Percentiles rank a stretch among this genome's conserved stretches.
These are phyloP conservation scores for Leptopilina clavipes DNA, from an alignment of 1,140 invertebrate species.

Conservation along the genomic window DNA sequence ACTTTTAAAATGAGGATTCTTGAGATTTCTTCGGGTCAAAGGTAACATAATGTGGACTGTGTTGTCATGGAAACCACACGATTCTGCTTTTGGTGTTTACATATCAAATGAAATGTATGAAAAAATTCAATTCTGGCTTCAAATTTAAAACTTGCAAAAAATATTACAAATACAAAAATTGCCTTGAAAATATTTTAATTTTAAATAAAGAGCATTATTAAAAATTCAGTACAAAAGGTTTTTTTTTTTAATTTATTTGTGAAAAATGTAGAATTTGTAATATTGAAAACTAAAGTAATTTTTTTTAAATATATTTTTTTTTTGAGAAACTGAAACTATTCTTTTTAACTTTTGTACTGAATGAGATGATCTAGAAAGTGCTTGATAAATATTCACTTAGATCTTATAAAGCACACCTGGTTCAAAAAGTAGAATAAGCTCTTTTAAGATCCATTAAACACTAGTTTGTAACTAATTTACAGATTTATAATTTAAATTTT, in stretches of 20 bases:
- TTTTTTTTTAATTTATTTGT: not conserved
- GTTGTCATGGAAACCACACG: slow-evolving; percentile 11
- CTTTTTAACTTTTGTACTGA: not conserved
- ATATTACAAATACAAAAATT: not conserved
- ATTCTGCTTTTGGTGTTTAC: not conserved
- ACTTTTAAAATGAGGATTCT: slow-evolving; percentile 1
- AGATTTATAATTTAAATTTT: no score
- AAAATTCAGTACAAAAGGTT: no score
- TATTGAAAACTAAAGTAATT: no score
- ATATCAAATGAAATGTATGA: not conserved
- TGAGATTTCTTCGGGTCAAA: slow-evolving; percentile 5
- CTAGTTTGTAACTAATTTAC: not conserved
- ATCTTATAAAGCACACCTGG: slow-evolving; percentile 10
- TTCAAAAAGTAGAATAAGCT: slow-evolving; percentile 8
- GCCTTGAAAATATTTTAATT: no score
- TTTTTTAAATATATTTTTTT: not conserved
- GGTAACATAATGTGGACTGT: not conserved
- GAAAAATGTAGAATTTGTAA: not conserved
- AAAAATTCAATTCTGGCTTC: not conserved
- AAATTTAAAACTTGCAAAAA: not conserved
- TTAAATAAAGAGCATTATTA: no score
- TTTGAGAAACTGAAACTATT: not conserved
- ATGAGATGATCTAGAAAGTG: not conserved
- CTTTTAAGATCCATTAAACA: not conserved
- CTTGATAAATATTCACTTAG: slow-evolving; percentile 12